These are phyloP conservation scores for Scotopteryx bipunctaria DNA, from an alignment of 2,888 invertebrate species.

Conservation along the genomic window DNA sequence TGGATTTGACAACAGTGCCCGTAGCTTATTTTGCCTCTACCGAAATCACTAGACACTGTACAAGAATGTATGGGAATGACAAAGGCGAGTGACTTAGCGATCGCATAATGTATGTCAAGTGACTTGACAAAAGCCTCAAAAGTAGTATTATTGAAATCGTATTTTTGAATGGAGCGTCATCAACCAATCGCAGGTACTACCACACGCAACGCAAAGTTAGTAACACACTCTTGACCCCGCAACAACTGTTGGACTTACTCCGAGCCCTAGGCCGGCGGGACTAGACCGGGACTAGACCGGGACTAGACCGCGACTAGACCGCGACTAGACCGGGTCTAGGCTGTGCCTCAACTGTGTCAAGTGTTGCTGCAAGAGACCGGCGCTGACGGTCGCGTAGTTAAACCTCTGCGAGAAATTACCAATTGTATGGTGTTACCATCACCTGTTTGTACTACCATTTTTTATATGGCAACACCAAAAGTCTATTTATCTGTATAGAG, in stretches of 20 bases:
- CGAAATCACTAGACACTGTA: no score
- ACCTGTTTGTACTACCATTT: constrained; percentile 54
- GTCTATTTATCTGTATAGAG: constrained; percentile 3
- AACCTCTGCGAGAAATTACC: constrained; percentile 82
- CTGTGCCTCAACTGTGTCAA: constrained; percentile 76
- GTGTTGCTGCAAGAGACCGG: constrained; percentile 80
- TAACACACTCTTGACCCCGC: constrained; percentile 63
- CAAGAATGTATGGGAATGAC: no score
- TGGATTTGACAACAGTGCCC: no score
- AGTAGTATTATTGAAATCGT: no score
- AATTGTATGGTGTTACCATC: constrained; percentile 74
- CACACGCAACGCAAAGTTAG: constrained; percentile 40
- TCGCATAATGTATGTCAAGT: no score
- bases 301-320: constrained; percentile 35
- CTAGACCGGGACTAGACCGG: constrained; percentile 53
- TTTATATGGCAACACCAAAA: constrained; percentile 57
- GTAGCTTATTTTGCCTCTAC: no score
- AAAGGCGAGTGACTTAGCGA: no score
- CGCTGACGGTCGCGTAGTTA: constrained; percentile 82
- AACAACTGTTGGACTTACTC: constrained; percentile 69
- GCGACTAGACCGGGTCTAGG: constrained; percentile 63
- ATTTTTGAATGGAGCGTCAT: constrained; percentile 22
- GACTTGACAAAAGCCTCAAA: no score
- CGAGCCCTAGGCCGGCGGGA: constrained; percentile 50
- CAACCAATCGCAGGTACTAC: constrained; percentile 24